phyloP scores from a whole-genome alignment of 2,113 vertebrate species.

The Conger conger region DNA sequence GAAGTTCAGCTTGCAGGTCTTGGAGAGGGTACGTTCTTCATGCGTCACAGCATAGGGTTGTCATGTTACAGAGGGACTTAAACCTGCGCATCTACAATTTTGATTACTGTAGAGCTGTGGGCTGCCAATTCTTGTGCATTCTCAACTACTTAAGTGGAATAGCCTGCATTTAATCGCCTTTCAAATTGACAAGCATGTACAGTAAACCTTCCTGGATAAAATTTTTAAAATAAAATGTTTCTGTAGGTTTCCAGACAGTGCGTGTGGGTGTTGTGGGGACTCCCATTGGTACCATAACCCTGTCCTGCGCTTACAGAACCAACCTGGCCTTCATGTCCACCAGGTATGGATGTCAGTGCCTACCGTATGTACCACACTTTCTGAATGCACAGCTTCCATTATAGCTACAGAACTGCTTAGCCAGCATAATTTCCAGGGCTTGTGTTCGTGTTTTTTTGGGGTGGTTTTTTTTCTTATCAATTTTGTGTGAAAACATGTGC shows the following conservation, averaged over 20 bases:
- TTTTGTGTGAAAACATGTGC: background rate
- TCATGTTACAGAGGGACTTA: background rate
- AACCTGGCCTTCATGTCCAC: slow-evolving; percentile 97
- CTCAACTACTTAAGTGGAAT: background rate
- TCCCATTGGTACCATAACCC: slow-evolving; percentile 90
- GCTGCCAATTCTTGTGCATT: background rate
- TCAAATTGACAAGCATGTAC: background rate
- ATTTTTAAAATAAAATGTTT: background rate
- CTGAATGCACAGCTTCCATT: background rate
- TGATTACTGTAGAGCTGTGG: background rate
- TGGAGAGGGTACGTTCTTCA: slow-evolving; percentile 84
- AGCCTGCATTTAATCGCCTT: background rate
- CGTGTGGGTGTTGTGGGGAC: slow-evolving; percentile 94
- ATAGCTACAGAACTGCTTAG: background rate
- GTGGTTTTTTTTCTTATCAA: background rate
- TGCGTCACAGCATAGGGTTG: background rate
- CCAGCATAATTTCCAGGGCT: background rate
- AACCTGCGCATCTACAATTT: background rate
- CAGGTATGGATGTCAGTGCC: slow-evolving; percentile 69
- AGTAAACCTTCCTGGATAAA: background rate
- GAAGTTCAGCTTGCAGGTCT: slow-evolving; percentile 95
- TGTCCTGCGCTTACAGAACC: slow-evolving; percentile 96
- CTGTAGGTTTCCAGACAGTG: slow-evolving; percentile 91
- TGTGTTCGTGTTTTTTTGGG: background rate
- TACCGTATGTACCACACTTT: background rate